Percentiles rank a stretch among this genome's conserved stretches.
Evolutionary conservation across 2,888 invertebrate species (phyloP).

Genomic region (Rhamnusium bicolor): DNA sequence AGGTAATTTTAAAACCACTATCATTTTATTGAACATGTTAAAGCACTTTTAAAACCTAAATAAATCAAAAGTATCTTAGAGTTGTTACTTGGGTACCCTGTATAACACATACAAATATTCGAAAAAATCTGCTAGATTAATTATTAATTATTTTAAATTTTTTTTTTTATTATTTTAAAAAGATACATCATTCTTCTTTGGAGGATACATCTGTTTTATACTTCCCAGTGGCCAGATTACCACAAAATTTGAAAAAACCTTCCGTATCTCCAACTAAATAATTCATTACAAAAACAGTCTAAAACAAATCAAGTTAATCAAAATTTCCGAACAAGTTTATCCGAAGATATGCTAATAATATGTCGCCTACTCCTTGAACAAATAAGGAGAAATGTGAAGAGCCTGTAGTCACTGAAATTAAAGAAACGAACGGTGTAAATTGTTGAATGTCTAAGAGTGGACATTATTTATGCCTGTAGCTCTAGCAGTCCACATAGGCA

Average conservation of each 20-base stretch:
- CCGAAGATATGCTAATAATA: slow-evolving; percentile 26
- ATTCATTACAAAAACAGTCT: slow-evolving; percentile 10
- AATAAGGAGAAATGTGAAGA: slow-evolving; percentile 27
- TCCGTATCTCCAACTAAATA: slow-evolving; percentile 11
- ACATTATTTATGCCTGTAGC: slow-evolving; percentile 26
- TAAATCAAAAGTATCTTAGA: too few species aligned
- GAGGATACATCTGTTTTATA: too few species aligned
- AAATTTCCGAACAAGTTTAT: slow-evolving; percentile 27
- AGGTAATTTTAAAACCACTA: too few species aligned
- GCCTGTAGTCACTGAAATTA: slow-evolving; percentile 22
- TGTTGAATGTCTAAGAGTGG: slow-evolving; percentile 24
- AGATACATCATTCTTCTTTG: too few species aligned
- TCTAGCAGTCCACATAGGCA: slow-evolving; percentile 17
- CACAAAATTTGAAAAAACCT: background rate
- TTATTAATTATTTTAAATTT: too few species aligned
- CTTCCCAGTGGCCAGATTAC: background rate
- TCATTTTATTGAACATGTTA: too few species aligned
- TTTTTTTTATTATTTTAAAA: too few species aligned
- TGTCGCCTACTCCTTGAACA: slow-evolving; percentile 24
- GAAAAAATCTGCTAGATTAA: too few species aligned
- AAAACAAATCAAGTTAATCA: slow-evolving; percentile 16
- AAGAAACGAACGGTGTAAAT: slow-evolving; percentile 27
- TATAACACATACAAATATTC: too few species aligned
- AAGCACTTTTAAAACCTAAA: too few species aligned
- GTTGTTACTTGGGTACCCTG: too few species aligned